Evolutionary conservation across 2,797 vertebrate genomes (phyloP).

Genomic region (Brotula barbata): DNA sequence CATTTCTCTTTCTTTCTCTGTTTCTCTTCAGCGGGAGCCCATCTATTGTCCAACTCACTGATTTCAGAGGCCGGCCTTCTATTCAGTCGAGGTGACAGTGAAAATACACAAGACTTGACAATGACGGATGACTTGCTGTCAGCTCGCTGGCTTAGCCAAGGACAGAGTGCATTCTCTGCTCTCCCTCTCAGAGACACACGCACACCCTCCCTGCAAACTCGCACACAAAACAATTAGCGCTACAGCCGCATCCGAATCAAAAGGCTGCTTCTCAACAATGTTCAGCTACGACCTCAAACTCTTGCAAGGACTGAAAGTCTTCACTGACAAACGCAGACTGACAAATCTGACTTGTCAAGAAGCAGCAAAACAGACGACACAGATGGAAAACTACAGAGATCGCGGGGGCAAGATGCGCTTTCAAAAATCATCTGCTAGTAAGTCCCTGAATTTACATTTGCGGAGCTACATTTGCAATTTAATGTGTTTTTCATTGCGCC

Average conservation of each 20-base stretch:
- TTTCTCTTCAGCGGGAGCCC: background rate
- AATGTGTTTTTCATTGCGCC: background rate
- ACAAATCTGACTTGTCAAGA: slow-evolving; percentile 52
- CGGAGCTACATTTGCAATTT: slow-evolving; percentile 35
- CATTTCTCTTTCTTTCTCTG: background rate
- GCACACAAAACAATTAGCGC: slow-evolving; percentile 54
- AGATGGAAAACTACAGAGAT: background rate
- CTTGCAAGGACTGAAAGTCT: slow-evolving; percentile 17
- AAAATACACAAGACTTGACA: slow-evolving; percentile 55
- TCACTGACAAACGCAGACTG: slow-evolving; percentile 30
- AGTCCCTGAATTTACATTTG: slow-evolving; percentile 14
- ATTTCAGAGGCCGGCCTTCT: slow-evolving; percentile 37
- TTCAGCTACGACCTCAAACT: slow-evolving; percentile 52
- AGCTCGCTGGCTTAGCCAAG: slow-evolving; percentile 58
- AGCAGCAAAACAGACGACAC: background rate
- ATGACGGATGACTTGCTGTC: slow-evolving; percentile 64
- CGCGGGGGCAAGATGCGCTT: background rate
- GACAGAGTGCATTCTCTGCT: slow-evolving; percentile 71
- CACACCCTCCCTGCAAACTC: background rate
- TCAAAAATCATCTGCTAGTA: background rate
- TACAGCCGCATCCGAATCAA: slow-evolving; percentile 31
- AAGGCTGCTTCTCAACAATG: slow-evolving; percentile 30
- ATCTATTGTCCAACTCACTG: slow-evolving; percentile 22
- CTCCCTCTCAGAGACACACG: slow-evolving; percentile 9
- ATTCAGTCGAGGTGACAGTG: slow-evolving; percentile 37